Evolutionary conservation across 37 sponge, comb jelly and placozoan species (phyloP).

Genomic region (Eunapius fragilis): DNA sequence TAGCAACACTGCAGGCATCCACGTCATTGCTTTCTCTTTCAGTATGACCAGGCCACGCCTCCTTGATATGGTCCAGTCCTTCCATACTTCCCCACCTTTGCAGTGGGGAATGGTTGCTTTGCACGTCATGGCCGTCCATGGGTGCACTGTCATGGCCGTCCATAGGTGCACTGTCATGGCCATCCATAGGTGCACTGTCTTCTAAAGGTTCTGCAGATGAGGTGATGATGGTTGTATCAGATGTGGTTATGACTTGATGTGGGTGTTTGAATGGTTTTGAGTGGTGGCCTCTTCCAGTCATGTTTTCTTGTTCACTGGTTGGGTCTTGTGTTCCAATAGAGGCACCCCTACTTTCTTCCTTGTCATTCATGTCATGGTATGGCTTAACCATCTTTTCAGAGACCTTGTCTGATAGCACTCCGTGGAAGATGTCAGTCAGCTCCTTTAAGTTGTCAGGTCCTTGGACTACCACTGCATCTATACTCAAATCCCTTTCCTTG

Average conservation of each 20-base stretch:
- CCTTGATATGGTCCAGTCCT: background rate
- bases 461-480: background rate
- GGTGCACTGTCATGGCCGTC: background rate
- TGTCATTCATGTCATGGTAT: background rate
- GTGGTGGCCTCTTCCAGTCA: no score
- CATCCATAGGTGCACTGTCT: background rate
- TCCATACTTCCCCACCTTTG: background rate
- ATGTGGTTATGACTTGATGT: no score
- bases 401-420: background rate
- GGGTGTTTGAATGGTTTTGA: no score
- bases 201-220: no score
- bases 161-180: background rate
- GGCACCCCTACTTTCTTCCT: background rate
- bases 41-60: background rate
- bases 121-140: background rate
- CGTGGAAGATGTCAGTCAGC: background rate
- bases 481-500: background rate
- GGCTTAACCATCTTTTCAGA: background rate
- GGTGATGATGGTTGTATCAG: no score
- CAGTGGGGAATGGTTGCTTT: background rate
- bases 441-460: background rate
- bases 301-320: no score
- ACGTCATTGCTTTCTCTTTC: background rate
- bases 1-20: background rate
- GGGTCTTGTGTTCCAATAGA: background rate